Base-by-base conservation (phyloP, 1,140 invertebrate species). In the Macrostomum lignano region DNA sequence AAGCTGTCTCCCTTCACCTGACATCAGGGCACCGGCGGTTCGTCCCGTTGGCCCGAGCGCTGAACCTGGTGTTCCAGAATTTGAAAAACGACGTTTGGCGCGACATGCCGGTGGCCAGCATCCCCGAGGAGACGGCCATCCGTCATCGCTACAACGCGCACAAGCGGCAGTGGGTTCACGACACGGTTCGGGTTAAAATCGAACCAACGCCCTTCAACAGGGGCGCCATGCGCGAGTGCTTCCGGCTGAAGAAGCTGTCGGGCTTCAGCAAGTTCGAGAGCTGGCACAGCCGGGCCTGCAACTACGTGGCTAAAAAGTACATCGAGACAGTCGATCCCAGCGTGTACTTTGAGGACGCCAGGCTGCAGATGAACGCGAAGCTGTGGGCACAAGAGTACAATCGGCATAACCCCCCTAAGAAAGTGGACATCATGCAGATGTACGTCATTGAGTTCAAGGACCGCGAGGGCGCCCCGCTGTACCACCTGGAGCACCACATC, bases 401-500 rank as follows among this genome's bases (percentile, higher is more conserved):
- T 42, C 40, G 65, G n/a, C n/a, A 15, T 6, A 65, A 66, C 43
- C 65, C 65, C 29, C 65, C 65, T 3, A 67, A 67, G 44, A 67
- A 67, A 48, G 63, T 67, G 36, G 66, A 67, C 46, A 66, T 67
- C 29, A 61, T 67, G 37, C 65, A 67, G 45, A 65, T 67, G 63
- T 61, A 54, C 33, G 51, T 67, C 6, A 41, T 67, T 15, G 64
- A 67, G 41, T 62, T 67, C 41, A 44, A 62, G 21, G 32, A 33
- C 19, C 5, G 19, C 7, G 46, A 48, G 7, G 62, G 52, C 0
- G 48, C 49, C 19, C 64, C 63, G 3, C 40, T 66, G 2, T 67
- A 52, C 44, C 66, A 67, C 40, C 44, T 67, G 31, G 66, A 67
- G 43, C 65, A 66, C 40, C 67, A 55, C 44, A 67, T 67, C 28